Evolutionary conservation across 2,113 vertebrate species (phyloP), one percentile per base, ranked within the genome.

Genomic region (Anolis carolinensis): DNA sequence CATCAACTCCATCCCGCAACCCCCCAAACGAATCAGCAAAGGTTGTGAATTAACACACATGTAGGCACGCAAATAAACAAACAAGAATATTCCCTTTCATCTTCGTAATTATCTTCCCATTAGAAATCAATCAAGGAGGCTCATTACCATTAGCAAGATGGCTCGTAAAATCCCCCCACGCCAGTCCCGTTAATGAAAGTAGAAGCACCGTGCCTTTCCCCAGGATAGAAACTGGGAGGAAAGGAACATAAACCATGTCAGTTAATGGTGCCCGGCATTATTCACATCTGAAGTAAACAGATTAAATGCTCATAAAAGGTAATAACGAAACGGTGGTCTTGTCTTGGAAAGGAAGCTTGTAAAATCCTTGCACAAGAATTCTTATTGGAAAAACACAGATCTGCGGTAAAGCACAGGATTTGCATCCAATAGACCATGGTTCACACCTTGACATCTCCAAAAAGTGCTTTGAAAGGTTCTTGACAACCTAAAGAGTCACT

Each of bases 71-170:
- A 21, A 39, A 30, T 68, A 68, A 80, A 65, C 78, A 80, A 80
- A 81, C 4, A 52, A 32, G 44, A 48, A 76, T 13, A 86, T 92
- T 83, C 91, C 86, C 76, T 89, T 89, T 81, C 93, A 91, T 50
- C 82, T 90, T 83, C 83, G 85, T 92, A 93, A 95, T 96, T 96
- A 95, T 90, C 91, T 93, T 95, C 95, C 90, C 96, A 95, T 97
- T 95, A 96, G 93, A 90, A 96, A 94, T 92, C 72, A 83, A 87
- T 90, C 91, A 89, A 89, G 92, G 87, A 8, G 7, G 92, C 88
- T 91, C 88, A 83, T 83, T 91, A 94, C 92, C 91, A 87, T 90
- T 89, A 93, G 89, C 3, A 72, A 90, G 93, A 88, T 2, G 34
- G 68, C 86, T 87, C 84, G 82, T 93, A 88, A 93, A 90, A 84